A percentile compares a stretch with the other conserved stretches of the same genome.
These are phyloP conservation scores for Drosophila melanica DNA, from an alignment of 1,140 invertebrate genomes.

Conservation along the genomic window DNA sequence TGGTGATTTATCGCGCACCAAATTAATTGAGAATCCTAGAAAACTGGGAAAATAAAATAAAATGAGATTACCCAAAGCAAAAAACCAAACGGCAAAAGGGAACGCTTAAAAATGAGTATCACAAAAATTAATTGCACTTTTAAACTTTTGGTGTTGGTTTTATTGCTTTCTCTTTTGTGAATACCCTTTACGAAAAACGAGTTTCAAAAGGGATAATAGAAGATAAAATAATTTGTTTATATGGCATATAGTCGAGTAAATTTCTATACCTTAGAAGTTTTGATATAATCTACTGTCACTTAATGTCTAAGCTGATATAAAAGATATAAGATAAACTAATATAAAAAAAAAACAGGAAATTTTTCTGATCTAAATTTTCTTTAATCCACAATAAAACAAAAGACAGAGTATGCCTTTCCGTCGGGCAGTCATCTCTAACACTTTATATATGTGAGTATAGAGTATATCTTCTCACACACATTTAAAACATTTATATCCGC, in stretches of 20 bases:
- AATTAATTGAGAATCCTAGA: slow-evolving; percentile 59
- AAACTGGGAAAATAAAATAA: slow-evolving; percentile 31
- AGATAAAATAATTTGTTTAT: neutral
- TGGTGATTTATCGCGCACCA: slow-evolving; percentile 57
- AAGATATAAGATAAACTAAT: too few relatives aligned
- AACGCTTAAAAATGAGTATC: slow-evolving; percentile 28
- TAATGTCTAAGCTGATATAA: too few relatives aligned
- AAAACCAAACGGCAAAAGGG: slow-evolving; percentile 23
- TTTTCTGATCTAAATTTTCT: too few relatives aligned
- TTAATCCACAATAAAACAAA: neutral
- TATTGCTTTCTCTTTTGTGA: neutral
- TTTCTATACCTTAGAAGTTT: too few relatives aligned
- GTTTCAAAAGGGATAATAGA: neutral
- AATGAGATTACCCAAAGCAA: slow-evolving; percentile 22
- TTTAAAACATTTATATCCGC: slow-evolving; percentile 13
- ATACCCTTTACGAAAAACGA: neutral
- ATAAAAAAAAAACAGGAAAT: neutral
- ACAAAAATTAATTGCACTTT: slow-evolving; percentile 67
- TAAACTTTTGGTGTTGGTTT: slow-evolving; percentile 44
- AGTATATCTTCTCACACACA: slow-evolving; percentile 3
- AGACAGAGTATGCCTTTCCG: neutral
- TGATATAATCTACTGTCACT: too few relatives aligned
- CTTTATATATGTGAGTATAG: slow-evolving; percentile 1
- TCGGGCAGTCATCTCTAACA: neutral
- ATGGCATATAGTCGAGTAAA: too few relatives aligned